These are phyloP conservation scores for Drosophila kanekoi DNA, from an alignment of 2,888 invertebrate species.

Conservation along the genomic window DNA sequence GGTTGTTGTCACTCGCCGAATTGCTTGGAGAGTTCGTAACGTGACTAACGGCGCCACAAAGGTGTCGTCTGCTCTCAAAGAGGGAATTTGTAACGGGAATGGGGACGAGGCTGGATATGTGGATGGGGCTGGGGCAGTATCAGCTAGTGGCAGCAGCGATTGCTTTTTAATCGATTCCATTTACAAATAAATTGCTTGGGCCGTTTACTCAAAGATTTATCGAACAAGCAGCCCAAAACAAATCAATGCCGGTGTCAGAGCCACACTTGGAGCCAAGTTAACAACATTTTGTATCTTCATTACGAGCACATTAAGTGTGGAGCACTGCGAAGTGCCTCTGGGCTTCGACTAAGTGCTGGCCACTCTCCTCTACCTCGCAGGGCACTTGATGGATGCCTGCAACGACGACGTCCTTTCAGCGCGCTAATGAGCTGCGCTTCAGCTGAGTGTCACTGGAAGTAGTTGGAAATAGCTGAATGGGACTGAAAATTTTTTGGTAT, in stretches of 20 bases:
- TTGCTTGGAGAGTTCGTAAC: conserved; percentile 74
- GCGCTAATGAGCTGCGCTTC: conserved; percentile 25
- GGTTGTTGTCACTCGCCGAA: conserved; percentile 78
- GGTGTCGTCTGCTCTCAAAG: conserved; percentile 66
- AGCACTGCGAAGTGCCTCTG: not conserved
- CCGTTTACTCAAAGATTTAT: conserved; percentile 67
- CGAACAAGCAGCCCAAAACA: conserved; percentile 45
- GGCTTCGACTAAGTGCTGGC: not conserved
- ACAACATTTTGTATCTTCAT: conserved; percentile 63
- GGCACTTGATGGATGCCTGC: conserved; percentile 14
- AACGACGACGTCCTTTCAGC: conserved; percentile 1
- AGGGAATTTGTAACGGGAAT: conserved; percentile 10
- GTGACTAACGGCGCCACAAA: conserved; percentile 79
- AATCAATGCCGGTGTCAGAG: conserved; percentile 44
- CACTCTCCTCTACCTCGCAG: not conserved
- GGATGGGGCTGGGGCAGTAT: not conserved
- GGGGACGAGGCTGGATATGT: not conserved
- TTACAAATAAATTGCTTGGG: conserved; percentile 85
- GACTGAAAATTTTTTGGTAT: no score
- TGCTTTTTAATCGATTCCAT: conserved; percentile 85
- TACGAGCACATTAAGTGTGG: conserved; percentile 40
- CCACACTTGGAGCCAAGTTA: conserved; percentile 16
- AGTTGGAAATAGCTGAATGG: no score
- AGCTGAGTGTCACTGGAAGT: no score
- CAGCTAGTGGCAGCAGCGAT: conserved; percentile 73